Percentiles rank a stretch among this genome's conserved stretches.
Evolutionary conservation across 2,888 invertebrate genomes (phyloP).

Genomic region (Eupithecia centaureata): DNA sequence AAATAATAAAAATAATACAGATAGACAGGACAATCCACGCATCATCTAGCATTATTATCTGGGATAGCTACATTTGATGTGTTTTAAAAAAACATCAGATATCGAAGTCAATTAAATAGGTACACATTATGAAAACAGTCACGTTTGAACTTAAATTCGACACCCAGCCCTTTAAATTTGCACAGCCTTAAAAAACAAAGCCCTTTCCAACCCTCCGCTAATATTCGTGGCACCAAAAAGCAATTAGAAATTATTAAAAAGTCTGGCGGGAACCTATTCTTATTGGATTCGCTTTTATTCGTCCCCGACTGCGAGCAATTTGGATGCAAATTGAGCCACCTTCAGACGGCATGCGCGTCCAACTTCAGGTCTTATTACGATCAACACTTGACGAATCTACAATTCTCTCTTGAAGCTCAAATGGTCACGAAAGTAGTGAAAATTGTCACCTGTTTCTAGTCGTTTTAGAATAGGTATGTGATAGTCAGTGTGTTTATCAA

Average conservation of each 20-base stretch:
- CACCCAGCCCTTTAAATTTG: neutral
- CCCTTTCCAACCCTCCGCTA: slow-evolving; percentile 5
- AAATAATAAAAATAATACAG: too few species aligned
- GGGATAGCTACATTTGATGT: too few species aligned
- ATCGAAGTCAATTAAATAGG: too few species aligned
- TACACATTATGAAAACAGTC: neutral
- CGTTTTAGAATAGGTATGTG: too few species aligned
- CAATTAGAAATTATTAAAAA: slow-evolving; percentile 12
- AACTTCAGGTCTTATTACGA: neutral
- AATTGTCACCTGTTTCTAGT: neutral
- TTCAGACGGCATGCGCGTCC: slow-evolving; percentile 11
- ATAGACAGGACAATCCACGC: too few species aligned
- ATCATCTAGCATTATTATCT: too few species aligned
- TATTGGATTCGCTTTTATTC: slow-evolving; percentile 12
- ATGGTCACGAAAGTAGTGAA: neutral
- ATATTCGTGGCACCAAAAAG: slow-evolving; percentile 6
- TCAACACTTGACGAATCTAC: neutral
- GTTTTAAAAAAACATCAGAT: too few species aligned
- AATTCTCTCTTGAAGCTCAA: neutral
- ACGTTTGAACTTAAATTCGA: neutral
- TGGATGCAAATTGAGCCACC: slow-evolving; percentile 20
- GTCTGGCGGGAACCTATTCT: slow-evolving; percentile 2
- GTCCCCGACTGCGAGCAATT: slow-evolving; percentile 15
- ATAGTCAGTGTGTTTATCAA: too few species aligned
- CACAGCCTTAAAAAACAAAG: neutral